Conservation (phyloP, 2,113 vertebrate genomes). For the Kryptolebias marmoratus region DNA sequence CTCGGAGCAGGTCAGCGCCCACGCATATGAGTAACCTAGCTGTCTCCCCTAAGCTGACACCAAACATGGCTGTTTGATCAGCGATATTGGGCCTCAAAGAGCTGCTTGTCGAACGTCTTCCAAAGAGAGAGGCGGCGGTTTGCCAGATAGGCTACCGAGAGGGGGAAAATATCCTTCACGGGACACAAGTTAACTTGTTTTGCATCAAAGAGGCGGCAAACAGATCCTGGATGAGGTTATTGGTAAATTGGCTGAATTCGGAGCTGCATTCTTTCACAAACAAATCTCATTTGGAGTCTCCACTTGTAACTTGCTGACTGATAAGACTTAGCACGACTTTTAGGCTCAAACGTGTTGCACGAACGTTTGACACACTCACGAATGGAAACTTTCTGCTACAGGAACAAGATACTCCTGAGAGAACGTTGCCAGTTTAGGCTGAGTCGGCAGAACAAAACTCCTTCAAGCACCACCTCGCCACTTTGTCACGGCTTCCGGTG, state of each 20-base stretch:
- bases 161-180: constrained; percentile 46
- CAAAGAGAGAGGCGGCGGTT: constrained; percentile 54
- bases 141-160: constrained; percentile 40
- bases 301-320: no score
- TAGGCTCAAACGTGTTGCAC: no score
- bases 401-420: no score
- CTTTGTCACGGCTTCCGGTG: no score
- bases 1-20: constrained; percentile 44
- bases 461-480: no score
- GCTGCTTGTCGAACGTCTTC: constrained; percentile 63
- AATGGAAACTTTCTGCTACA: no score
- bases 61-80: constrained; percentile 68
- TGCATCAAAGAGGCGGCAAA: constrained; percentile 15
- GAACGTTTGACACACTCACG: no score
- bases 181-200: constrained; percentile 49
- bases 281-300: background rate
- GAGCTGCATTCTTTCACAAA: background rate
- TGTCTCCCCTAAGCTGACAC: constrained; percentile 61
- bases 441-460: no score
- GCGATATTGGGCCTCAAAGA: constrained; percentile 63
- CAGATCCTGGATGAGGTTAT: constrained; percentile 1
- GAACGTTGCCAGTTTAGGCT: no score
- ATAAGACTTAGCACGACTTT: no score
- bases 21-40: constrained; percentile 58
- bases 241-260: no score